Evolutionary conservation across 2,888 invertebrate genomes (phyloP).

Genomic region (Oasisia sp.): DNA sequence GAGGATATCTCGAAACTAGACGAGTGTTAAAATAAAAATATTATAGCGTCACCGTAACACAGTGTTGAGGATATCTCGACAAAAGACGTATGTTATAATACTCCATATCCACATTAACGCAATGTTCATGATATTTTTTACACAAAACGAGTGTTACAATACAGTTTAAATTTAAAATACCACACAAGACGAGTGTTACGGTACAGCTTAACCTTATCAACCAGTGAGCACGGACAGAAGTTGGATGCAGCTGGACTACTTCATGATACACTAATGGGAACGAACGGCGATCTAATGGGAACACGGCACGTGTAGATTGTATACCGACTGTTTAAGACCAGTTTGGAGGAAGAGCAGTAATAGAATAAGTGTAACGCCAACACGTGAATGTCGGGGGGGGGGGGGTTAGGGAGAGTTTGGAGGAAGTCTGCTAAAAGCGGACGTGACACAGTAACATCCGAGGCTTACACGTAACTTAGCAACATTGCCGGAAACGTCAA

Average conservation of each 20-base stretch:
- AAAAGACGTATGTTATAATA: no score
- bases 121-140: no score
- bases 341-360: neutral
- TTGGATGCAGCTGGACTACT: neutral
- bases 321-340: neutral
- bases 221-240: neutral
- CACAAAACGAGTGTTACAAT: neutral
- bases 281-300: neutral
- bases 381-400: neutral
- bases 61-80: neutral
- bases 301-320: neutral
- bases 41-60: no score
- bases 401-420: neutral
- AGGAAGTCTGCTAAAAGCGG: neutral
- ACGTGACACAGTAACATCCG: neutral
- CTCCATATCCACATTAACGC: no score
- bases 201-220: neutral
- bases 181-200: no score
- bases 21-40: neutral
- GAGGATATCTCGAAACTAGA: neutral
- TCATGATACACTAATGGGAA: no score
- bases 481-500: slow-evolving; percentile 4
- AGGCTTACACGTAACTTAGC: slow-evolving; percentile 3
- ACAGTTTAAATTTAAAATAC: no score
- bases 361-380: neutral